phyloP scores from a whole-genome alignment of 2,113 vertebrate species.

The Miniopterus natalensis region DNA sequence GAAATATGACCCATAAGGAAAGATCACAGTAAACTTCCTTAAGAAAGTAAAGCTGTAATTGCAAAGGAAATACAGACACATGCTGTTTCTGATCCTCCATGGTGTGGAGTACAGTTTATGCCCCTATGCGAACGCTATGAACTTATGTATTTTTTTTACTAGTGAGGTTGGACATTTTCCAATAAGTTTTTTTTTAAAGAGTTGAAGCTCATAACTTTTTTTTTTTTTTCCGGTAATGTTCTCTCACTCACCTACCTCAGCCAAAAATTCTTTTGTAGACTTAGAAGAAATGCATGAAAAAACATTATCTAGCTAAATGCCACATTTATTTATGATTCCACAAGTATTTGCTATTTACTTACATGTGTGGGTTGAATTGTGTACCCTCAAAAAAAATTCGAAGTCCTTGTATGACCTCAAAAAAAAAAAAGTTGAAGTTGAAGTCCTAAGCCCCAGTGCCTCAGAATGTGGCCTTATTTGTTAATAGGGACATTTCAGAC shows the following conservation, averaged over 20 bases:
- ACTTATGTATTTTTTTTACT: neutral
- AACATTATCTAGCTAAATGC: neutral
- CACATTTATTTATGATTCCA: neutral
- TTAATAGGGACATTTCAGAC: neutral
- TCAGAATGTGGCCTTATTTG: neutral
- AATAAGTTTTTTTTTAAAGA: neutral
- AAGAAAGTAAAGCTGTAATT: neutral
- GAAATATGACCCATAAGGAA: no score
- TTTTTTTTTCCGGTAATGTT: neutral
- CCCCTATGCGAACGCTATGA: neutral
- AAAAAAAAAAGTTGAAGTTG: neutral
- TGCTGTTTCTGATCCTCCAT: neutral
- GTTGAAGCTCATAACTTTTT: neutral
- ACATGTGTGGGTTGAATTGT: neutral
- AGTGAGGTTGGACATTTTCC: neutral
- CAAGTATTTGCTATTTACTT: conserved; percentile 16
- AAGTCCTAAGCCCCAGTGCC: neutral
- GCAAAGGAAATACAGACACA: neutral
- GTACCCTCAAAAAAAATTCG: neutral
- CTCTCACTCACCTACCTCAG: neutral
- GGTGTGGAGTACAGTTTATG: neutral
- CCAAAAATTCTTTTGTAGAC: neutral
- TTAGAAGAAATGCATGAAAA: neutral
- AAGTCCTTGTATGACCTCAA: neutral
- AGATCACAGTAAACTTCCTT: neutral